These are phyloP conservation scores for Bombus ignitus DNA, from an alignment of 1,140 invertebrate genomes.

Conservation along the genomic window DNA sequence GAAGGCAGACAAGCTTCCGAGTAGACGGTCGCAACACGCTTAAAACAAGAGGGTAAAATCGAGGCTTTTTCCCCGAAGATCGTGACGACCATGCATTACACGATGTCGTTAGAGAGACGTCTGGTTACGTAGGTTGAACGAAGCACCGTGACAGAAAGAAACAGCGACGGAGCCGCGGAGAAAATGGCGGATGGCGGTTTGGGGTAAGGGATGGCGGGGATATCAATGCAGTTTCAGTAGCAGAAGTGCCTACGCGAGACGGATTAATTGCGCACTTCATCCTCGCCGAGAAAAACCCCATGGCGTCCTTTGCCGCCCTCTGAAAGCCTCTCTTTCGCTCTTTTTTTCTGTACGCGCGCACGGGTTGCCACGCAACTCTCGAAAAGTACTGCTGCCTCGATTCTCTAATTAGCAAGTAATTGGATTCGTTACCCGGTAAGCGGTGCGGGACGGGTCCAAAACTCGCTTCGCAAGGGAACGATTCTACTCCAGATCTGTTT, in stretches of 20 bases:
- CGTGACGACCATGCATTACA: not conserved
- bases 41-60: not conserved
- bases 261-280: slow-evolving; percentile 75
- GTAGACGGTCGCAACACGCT: not conserved
- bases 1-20: not conserved
- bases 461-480: not conserved
- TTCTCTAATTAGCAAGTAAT: slow-evolving; percentile 71
- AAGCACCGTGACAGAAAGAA: slow-evolving; percentile 18
- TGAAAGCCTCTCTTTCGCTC: slow-evolving; percentile 30
- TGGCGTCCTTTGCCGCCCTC: slow-evolving; percentile 20
- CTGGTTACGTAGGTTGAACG: slow-evolving; percentile 3
- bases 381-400: slow-evolving; percentile 60
- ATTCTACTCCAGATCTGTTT: not conserved
- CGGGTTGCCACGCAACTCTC: slow-evolving; percentile 45
- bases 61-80: slow-evolving; percentile 3
- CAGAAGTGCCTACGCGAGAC: slow-evolving; percentile 72
- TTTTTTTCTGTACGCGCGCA: not conserved
- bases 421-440: slow-evolving; percentile 63
- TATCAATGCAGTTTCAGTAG: slow-evolving; percentile 68
- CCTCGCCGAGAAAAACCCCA: slow-evolving; percentile 63
- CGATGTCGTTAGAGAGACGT: slow-evolving; percentile 15
- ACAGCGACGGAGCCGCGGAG: not conserved
- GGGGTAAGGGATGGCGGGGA: slow-evolving; percentile 18
- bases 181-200: not conserved
- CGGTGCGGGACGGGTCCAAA: slow-evolving; percentile 6